Evolutionary conservation across 2,113 vertebrate genomes (phyloP).

Genomic region (Pan paniscus): DNA sequence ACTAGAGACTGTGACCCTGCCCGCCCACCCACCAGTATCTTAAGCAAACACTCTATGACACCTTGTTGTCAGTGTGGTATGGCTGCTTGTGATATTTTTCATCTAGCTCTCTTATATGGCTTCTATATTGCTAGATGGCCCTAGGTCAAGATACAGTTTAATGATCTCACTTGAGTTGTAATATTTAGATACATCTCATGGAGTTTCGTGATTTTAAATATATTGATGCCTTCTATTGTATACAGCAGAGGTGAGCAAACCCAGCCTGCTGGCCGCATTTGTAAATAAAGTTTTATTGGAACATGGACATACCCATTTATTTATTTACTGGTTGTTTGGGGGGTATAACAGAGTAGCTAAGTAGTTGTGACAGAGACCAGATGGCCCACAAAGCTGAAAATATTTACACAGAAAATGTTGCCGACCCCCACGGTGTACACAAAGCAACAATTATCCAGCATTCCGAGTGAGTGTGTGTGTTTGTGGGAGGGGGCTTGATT

Average conservation of each 20-base stretch:
- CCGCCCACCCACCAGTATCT: background rate
- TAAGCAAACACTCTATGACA: background rate
- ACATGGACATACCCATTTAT: background rate
- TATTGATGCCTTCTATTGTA: background rate
- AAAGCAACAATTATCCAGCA: background rate
- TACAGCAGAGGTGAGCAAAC: background rate
- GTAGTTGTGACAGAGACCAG: background rate
- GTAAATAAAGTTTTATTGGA: background rate
- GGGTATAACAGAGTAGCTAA: background rate
- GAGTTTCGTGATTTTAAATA: background rate
- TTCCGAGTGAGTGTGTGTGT: background rate
- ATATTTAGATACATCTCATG: background rate
- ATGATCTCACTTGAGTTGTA: background rate
- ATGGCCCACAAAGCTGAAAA: background rate
- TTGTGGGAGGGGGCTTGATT: background rate
- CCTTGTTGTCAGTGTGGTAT: fast-evolving
- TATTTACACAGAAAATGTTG: background rate
- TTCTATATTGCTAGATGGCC: background rate
- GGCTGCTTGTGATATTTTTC: background rate
- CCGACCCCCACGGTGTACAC: background rate
- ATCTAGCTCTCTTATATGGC: background rate
- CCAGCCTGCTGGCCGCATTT: background rate
- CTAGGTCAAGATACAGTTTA: background rate
- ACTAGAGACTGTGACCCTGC: background rate
- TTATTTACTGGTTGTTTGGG: background rate